These are phyloP conservation scores for Odontophorus gujanensis DNA, from an alignment of 2,113 vertebrate genomes.

Conservation along the genomic window DNA sequence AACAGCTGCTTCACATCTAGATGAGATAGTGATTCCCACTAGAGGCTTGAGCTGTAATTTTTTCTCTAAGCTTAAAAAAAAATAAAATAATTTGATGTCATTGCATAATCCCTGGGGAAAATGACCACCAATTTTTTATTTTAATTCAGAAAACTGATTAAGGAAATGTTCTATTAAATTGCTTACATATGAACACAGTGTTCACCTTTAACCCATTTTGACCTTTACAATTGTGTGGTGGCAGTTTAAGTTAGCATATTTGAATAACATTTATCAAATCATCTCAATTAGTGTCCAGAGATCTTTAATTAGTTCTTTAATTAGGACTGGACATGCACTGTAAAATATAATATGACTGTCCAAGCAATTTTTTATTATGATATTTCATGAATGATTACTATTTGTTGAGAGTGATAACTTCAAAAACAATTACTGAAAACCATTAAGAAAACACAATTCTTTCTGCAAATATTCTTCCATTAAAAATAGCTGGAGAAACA, in stretches of 20 bases:
- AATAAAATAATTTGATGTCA: background rate
- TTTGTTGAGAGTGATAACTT: background rate
- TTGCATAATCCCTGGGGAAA: rapidly evolving
- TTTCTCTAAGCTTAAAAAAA: background rate
- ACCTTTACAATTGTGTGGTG: background rate
- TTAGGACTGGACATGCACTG: background rate
- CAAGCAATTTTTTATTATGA: background rate
- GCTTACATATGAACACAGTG: no score
- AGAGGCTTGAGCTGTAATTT: rapidly evolving
- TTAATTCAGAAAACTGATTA: background rate
- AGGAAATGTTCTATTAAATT: background rate
- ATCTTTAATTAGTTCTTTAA: background rate
- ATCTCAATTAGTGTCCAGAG: background rate
- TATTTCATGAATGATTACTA: background rate
- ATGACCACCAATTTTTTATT: no score
- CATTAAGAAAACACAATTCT: background rate
- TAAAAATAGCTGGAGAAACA: conserved; percentile 9
- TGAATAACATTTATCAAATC: background rate
- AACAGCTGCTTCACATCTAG: rapidly evolving
- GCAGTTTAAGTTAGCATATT: background rate
- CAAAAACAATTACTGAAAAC: background rate
- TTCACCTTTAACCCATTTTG: background rate
- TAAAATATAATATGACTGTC: background rate
- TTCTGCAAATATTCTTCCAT: background rate
- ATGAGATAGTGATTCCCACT: rapidly evolving